A percentile compares a stretch with the other conserved stretches of the same genome.
phyloP scores from a whole-genome alignment of 2,113 vertebrate species.

The Pedetes capensis region DNA sequence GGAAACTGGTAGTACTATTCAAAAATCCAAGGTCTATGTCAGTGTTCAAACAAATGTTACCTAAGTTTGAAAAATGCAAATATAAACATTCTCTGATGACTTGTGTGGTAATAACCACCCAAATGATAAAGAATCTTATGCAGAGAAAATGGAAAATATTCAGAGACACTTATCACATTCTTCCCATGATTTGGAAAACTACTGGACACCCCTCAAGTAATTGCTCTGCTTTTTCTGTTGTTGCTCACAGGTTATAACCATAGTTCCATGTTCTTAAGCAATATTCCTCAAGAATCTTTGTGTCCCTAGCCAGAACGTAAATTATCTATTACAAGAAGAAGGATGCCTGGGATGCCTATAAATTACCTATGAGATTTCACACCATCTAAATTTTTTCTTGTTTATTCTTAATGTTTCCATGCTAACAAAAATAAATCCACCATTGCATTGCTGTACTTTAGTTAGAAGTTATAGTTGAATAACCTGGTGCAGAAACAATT shows the following conservation, averaged over 20 bases:
- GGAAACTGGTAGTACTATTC: not conserved
- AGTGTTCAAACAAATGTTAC: not conserved
- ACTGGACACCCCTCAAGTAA: not conserved
- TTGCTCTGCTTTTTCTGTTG: not conserved
- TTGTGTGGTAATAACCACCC: not conserved
- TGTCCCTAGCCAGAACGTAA: not conserved
- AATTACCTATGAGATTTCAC: conserved; percentile 11
- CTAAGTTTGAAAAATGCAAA: not conserved
- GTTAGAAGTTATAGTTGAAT: not conserved
- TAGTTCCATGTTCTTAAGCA: not conserved
- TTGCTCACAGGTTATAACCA: not conserved
- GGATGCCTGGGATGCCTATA: not conserved
- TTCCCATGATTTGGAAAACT: not conserved
- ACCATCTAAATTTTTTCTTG: not conserved
- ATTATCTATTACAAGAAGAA: not conserved
- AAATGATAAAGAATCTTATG: not conserved
- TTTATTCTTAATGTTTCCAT: not conserved
- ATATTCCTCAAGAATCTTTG: not conserved
- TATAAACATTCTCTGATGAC: not conserved
- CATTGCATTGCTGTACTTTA: not conserved
- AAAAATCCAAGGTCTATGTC: not conserved
- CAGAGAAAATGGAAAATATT: not conserved
- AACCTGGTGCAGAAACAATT: not conserved
- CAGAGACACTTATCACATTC: not conserved
- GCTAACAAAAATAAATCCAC: not conserved